A percentile compares a stretch with the other conserved stretches of the same genome.
Conservation (phyloP, 2,797 vertebrate species). For the Sebastes glaucus region DNA sequence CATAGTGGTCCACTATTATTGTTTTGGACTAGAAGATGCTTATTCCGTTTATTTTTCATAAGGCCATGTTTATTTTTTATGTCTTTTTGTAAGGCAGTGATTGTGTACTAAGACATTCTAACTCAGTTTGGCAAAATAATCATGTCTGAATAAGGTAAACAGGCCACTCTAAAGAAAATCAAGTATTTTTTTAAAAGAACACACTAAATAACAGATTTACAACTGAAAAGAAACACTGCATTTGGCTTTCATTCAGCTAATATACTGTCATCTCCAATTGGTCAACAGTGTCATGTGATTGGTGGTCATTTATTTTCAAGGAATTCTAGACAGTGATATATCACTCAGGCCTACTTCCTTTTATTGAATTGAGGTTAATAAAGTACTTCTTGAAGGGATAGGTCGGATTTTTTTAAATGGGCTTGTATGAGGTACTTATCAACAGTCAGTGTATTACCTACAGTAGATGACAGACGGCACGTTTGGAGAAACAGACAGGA, state of each 20-base stretch:
- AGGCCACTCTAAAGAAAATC: background rate
- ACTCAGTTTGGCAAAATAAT: background rate
- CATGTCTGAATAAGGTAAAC: background rate
- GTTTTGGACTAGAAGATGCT: background rate
- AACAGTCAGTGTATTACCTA: too few species aligned
- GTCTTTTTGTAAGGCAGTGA: background rate
- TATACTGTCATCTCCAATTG: background rate
- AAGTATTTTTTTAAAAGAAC: background rate
- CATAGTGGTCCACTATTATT: background rate
- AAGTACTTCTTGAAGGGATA: background rate
- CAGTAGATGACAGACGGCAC: too few species aligned
- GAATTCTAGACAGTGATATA: background rate
- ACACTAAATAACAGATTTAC: background rate
- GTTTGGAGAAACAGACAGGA: background rate
- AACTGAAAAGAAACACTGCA: background rate
- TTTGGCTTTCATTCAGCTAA: background rate
- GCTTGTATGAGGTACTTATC: background rate
- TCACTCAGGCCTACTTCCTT: background rate
- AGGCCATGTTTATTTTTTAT: background rate
- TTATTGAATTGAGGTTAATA: background rate
- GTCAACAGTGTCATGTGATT: background rate
- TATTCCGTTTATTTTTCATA: background rate
- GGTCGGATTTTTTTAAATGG: background rate
- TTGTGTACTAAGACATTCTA: background rate
- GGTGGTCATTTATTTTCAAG: background rate